phyloP scores from a whole-genome alignment of 2,888 invertebrate species.

The Limulus polyphemus region DNA sequence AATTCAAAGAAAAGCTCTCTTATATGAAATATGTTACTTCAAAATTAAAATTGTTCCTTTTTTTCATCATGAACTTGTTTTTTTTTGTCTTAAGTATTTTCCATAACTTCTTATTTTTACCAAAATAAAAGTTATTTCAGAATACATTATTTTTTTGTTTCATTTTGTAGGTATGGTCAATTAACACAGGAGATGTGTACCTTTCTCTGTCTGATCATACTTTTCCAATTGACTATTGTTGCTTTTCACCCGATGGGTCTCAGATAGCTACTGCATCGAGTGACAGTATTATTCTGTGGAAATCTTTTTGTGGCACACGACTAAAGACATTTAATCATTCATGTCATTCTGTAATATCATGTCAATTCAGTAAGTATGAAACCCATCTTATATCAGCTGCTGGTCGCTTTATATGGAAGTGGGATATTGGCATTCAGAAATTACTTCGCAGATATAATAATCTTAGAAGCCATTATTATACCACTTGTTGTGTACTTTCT shows the following conservation, averaged over 20 bases:
- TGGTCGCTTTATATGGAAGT: slow-evolving; percentile 10
- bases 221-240: slow-evolving; percentile 4
- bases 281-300: slow-evolving; percentile 8
- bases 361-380: slow-evolving; percentile 10
- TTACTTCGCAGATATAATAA: slow-evolving; percentile 4
- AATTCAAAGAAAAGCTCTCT: too few relatives aligned
- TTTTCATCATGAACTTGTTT: too few relatives aligned
- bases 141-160: too few relatives aligned
- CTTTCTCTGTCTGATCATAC: too few relatives aligned
- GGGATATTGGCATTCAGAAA: slow-evolving; percentile 5
- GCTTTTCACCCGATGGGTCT: slow-evolving; percentile 7
- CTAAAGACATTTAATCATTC: neutral
- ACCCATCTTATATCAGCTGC: slow-evolving; percentile 9
- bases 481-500: slow-evolving; percentile 7
- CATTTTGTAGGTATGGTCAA: too few relatives aligned
- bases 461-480: slow-evolving; percentile 1
- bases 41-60: too few relatives aligned
- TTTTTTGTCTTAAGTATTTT: too few relatives aligned
- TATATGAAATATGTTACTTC: too few relatives aligned
- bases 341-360: neutral
- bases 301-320: slow-evolving; percentile 3
- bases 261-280: slow-evolving; percentile 3
- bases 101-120: too few relatives aligned
- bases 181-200: too few relatives aligned
- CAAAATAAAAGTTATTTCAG: too few relatives aligned